Conservation (phyloP, 2,797 vertebrate genomes). For the Urosaurus nigricauda region DNA sequence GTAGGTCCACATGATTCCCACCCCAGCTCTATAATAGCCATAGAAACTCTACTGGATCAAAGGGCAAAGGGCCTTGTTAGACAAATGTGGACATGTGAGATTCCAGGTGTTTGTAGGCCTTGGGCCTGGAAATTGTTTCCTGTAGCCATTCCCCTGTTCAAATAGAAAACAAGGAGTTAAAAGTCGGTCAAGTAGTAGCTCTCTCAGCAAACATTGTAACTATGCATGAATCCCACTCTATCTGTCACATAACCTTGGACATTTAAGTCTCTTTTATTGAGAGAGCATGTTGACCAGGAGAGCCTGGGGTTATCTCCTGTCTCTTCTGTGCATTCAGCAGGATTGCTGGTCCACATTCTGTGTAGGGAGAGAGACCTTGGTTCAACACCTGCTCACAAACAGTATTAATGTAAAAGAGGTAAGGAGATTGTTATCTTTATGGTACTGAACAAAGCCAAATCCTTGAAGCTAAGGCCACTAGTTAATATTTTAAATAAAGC, state of each 20-base stretch:
- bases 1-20: too few species aligned
- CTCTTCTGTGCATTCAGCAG: not conserved
- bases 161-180: conserved; percentile 54
- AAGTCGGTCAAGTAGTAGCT: conserved; percentile 21
- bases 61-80: not conserved
- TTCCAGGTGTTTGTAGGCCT: not conserved
- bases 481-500: conserved; percentile 62
- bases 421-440: conserved; percentile 40
- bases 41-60: not conserved
- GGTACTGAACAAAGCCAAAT: conserved; percentile 59
- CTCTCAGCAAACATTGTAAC: not conserved
- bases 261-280: conserved; percentile 25
- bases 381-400: conserved; percentile 11
- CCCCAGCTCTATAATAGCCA: not conserved
- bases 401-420: conserved; percentile 18
- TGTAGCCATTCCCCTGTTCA: not conserved
- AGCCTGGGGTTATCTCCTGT: not conserved
- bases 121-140: not conserved
- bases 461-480: conserved; percentile 54
- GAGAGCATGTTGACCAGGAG: not conserved
- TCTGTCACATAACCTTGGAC: conserved; percentile 32
- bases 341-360: not conserved
- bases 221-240: not conserved
- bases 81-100: not conserved
- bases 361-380: not conserved